Conservation (phyloP, 1,140 invertebrate genomes). For the Pogonomyrmex barbatus region DNA sequence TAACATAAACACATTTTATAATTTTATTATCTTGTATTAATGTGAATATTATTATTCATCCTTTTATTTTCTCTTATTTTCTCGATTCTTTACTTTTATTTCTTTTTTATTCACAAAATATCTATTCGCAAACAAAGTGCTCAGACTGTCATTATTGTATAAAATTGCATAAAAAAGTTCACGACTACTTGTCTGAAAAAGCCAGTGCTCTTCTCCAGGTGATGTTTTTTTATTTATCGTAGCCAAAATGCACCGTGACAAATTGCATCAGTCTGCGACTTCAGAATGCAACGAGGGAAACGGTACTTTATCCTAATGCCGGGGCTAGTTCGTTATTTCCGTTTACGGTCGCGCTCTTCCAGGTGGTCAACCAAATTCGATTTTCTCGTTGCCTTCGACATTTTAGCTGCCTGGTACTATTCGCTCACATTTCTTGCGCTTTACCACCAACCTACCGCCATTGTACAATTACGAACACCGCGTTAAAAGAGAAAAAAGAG, state of each 20-base stretch:
- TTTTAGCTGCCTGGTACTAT: constrained; percentile 57
- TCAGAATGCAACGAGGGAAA: constrained; percentile 54
- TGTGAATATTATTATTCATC: not conserved
- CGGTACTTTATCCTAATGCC: constrained; percentile 64
- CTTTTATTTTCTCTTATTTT: not conserved
- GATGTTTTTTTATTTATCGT: constrained; percentile 47
- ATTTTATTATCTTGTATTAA: not conserved
- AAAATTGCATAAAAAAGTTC: constrained; percentile 33
- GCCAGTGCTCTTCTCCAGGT: constrained; percentile 3
- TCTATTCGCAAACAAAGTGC: constrained; percentile 1
- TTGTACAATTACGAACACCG: constrained; percentile 56
- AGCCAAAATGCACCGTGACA: constrained; percentile 48
- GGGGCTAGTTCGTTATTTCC: constrained; percentile 68
- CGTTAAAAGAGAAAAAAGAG: constrained; percentile 15
- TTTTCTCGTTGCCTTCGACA: constrained; percentile 66
- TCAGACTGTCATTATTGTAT: not conserved
- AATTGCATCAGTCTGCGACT: constrained; percentile 57
- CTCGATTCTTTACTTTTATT: not conserved
- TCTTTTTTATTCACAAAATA: constrained; percentile 10
- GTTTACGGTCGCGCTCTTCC: constrained; percentile 53
- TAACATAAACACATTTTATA: not conserved
- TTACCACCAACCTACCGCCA: constrained; percentile 48
- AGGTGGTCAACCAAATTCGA: constrained; percentile 68
- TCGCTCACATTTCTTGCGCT: constrained; percentile 47
- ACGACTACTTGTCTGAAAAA: constrained; percentile 28